Evolutionary conservation across 1,140 invertebrate genomes (phyloP).

Genomic region (Drosophila varians): DNA sequence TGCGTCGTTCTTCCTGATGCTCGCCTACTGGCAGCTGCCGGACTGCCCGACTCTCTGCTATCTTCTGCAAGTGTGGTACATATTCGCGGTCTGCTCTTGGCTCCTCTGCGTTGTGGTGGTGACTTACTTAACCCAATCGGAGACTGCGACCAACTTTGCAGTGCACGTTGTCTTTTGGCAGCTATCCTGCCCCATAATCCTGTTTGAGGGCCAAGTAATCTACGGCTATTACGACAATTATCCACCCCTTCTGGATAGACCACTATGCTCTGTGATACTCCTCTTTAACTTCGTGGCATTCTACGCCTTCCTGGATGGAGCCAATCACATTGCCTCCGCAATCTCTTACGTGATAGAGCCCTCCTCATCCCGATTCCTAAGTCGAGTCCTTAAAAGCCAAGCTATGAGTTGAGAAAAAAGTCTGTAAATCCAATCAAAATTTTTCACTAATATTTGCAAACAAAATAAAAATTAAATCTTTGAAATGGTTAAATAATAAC

Average conservation of each 20-base stretch:
- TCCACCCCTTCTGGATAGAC: conserved; percentile 26
- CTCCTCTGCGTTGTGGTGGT: neutral
- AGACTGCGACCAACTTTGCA: neutral
- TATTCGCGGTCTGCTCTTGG: neutral
- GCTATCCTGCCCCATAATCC: conserved; percentile 25
- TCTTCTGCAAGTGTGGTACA: conserved; percentile 13
- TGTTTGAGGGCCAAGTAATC: conserved; percentile 52
- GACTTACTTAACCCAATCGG: neutral
- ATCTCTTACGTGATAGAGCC: neutral
- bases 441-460: neutral
- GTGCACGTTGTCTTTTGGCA: conserved; percentile 17
- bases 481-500: neutral
- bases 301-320: conserved; percentile 11
- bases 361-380: neutral
- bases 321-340: neutral
- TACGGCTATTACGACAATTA: conserved; percentile 13
- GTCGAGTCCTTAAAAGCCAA: neutral
- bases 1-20: conserved; percentile 19
- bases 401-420: neutral
- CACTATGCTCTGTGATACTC: conserved; percentile 39
- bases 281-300: conserved; percentile 47
- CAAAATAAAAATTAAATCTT: neutral
- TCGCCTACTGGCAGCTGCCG: conserved; percentile 30
- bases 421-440: neutral
- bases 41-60: neutral